Base-by-base conservation (phyloP, 2,797 vertebrate genomes). In the Anguilla anguilla region DNA sequence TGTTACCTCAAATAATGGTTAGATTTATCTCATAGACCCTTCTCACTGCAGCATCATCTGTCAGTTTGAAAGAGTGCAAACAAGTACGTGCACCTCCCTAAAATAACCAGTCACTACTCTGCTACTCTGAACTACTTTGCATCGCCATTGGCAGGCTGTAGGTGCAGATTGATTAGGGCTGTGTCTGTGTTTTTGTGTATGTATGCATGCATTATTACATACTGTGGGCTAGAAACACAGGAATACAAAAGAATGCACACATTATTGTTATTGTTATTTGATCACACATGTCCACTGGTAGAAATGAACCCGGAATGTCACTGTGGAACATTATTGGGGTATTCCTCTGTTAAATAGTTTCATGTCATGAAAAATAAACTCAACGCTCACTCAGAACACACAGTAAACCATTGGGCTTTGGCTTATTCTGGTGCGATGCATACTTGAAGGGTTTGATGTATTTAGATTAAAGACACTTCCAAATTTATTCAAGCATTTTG, bases 391-490 rank as follows among this genome's bases (percentile, higher is more conserved):
- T 84, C 83, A 57, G 83, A 84, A 57, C 28, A 84, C 83, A 57
- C 5, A 22, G 83, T 28, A 57, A 53, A 35, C 49, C 28, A 57
- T 57, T 35, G 53, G 13, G 51, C 10, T 84, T 55, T 2, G 13
- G 83, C 83, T 31, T 55, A 84, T 6, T 84, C 2, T 51, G 13
- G 53, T 51, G 83, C 11, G 0, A 5, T 55, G 53, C n/a, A 57
- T 53, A 55, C 83, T 84, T 57, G 28, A 84, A 55, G 53, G 83
- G 53, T 55, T 55, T 57, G 83, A 84, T 55, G 83, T 55, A 57
- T 84, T 84, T 57, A 84, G 83, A 84, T 84, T 84, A 84, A 84
- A 84, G 83, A 84, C 35, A 53, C 28, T 57, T 84, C 83, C 53
- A 57, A 57, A 84, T 84, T 31, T 57, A 84, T 57, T 84, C 83